phyloP scores from a whole-genome alignment of 2,113 vertebrate genomes.

The Cisticola juncidis region DNA sequence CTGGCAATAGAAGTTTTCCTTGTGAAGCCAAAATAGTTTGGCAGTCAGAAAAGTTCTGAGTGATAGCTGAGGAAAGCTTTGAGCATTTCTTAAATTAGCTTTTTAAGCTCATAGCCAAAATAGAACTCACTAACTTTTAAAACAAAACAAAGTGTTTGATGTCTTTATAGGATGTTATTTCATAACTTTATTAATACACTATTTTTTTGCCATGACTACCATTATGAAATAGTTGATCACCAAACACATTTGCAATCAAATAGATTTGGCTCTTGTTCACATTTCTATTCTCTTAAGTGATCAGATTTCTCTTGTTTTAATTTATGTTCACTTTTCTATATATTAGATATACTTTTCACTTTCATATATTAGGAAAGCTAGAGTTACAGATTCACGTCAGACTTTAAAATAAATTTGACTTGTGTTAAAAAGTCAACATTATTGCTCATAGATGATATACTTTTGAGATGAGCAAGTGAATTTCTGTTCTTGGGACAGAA shows the following conservation, averaged over 20 bases:
- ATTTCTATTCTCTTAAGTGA: neutral
- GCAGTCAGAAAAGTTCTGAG: neutral
- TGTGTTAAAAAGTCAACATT: neutral
- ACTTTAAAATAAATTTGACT: neutral
- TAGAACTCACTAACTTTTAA: neutral
- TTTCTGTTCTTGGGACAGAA: neutral
- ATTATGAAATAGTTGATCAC: neutral
- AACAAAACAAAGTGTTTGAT: neutral
- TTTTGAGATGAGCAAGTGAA: neutral
- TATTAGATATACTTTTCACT: neutral
- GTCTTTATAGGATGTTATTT: neutral
- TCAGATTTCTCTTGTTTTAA: neutral
- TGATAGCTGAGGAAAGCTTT: neutral
- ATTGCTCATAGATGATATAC: neutral
- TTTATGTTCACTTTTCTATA: neutral
- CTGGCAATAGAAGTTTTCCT: neutral
- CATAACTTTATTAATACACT: neutral
- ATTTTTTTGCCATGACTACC: neutral
- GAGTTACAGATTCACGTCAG: neutral
- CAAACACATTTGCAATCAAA: neutral
- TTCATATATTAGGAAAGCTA: neutral
- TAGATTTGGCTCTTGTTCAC: neutral
- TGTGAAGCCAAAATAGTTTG: constrained; percentile 21
- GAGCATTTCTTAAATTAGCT: neutral
- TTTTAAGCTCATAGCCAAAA: neutral